A percentile compares a stretch with the other conserved stretches of the same genome.
phyloP scores from a whole-genome alignment of 2,797 vertebrate species.

The Cynopterus sphinx region DNA sequence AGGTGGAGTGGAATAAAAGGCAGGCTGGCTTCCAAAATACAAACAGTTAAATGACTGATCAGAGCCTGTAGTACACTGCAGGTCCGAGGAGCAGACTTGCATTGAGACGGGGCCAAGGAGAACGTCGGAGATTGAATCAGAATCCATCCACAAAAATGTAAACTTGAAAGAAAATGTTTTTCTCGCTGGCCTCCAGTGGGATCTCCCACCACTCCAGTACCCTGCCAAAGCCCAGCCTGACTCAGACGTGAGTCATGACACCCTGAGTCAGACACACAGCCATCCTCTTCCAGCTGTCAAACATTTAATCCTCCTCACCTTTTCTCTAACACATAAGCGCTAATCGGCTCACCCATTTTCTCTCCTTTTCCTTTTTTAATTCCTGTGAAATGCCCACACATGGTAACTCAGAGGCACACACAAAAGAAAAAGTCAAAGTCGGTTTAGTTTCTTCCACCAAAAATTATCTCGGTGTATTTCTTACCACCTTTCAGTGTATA shows the following conservation, averaged over 20 bases:
- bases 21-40: neutral
- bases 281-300: conserved; percentile 12
- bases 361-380: neutral
- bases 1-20: neutral
- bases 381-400: conserved; percentile 42
- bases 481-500: neutral
- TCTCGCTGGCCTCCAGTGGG: neutral
- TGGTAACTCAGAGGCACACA: neutral
- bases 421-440: neutral
- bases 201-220: neutral
- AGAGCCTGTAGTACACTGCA: neutral
- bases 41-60: fast-evolving
- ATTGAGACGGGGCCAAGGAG: neutral
- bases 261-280: neutral
- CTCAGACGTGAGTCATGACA: neutral
- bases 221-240: conserved; percentile 14
- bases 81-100: neutral
- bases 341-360: neutral
- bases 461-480: neutral
- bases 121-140: neutral
- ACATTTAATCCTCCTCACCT: neutral
- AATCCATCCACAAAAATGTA: neutral
- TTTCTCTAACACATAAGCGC: neutral
- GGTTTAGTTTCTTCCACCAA: neutral
- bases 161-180: neutral